Evolutionary conservation across 2,797 vertebrate genomes (phyloP), one percentile per base, ranked within the genome.

Genomic region (Emydoidea blandingii): DNA sequence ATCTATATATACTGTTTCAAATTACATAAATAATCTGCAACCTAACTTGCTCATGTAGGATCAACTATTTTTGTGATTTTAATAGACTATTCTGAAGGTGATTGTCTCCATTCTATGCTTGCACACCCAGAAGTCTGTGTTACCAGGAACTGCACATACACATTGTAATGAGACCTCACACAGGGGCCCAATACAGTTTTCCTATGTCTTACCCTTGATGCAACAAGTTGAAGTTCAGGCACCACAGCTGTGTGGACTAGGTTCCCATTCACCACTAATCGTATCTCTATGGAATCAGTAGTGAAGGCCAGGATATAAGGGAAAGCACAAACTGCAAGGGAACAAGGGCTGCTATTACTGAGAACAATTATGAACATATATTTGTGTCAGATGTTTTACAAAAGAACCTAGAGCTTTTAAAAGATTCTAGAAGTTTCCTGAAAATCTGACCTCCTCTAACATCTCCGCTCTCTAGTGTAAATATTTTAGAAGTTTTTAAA

Each of bases 251-350:
- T 99, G 98, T 99, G 99, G 90, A 99, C 99, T n/a, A 99, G 98
- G 97, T 99, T 99, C 62, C 99, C 99, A 12, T 99, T 99, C 91
- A 99, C 99, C 83, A 99, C 99, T 97, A 99, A 98, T 44, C 99
- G 99, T 96, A 99, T 99, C 98, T 99, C 99, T 74, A 99, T 99
- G 97, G 99, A 99, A 98, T 99, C 99, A 1, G 99, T 99, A 29
- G 99, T 99, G 97, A 99, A 99, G 96, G 99, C 99, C 98, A 99
- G 98, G 96, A 99, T 99, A 94, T 99, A 99, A 2, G 99, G 99
- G 97, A 99, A 99, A 6, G 99, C 99, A 95, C 99, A 99, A 52
- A 99, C 99, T 99, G 98, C 85, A 98, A 98, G 18, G 4, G 62
- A 93, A 96, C 0, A 41, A 80, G 88, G 16, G 11, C 5, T 68